Evolutionary conservation across 2,888 invertebrate genomes (phyloP).

Genomic region (Caenorhabditis panamensis): DNA sequence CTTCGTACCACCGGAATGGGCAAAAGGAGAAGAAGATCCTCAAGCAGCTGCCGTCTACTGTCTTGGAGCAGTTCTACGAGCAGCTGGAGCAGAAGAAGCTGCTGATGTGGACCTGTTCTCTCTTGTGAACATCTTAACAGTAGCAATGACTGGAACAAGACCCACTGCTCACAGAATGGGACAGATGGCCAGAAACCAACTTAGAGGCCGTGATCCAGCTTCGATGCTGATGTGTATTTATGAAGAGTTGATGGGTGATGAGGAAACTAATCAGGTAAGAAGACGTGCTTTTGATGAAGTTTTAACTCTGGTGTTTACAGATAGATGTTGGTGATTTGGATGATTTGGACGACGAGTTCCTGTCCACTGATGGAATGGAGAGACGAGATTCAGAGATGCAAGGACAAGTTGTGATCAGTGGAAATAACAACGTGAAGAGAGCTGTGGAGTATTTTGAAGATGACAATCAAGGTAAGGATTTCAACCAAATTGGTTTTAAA

Average conservation of each 20-base stretch:
- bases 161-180: slow-evolving; percentile 77
- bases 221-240: slow-evolving; percentile 74
- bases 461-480: slow-evolving; percentile 26
- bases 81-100: slow-evolving; percentile 71
- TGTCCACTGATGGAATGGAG: slow-evolving; percentile 37
- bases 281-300: too few species aligned
- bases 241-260: slow-evolving; percentile 80
- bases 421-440: slow-evolving; percentile 61
- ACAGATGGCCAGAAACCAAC: slow-evolving; percentile 77
- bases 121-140: slow-evolving; percentile 78
- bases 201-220: slow-evolving; percentile 68
- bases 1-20: slow-evolving; percentile 73
- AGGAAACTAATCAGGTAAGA: slow-evolving; percentile 75
- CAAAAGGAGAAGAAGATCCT: slow-evolving; percentile 67
- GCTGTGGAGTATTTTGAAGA: slow-evolving; percentile 65
- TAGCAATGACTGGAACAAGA: slow-evolving; percentile 74
- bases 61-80: slow-evolving; percentile 71
- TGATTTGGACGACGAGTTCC: slow-evolving; percentile 54
- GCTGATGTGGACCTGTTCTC: slow-evolving; percentile 78
- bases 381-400: slow-evolving; percentile 25
- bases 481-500: too few species aligned
- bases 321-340: slow-evolving; percentile 68
- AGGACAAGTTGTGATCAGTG: slow-evolving; percentile 51
- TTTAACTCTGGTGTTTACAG: slow-evolving; percentile 30
- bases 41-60: slow-evolving; percentile 72